Evolutionary conservation across 1,140 invertebrate species (phyloP).

Genomic region (Drosophila tropicalis): DNA sequence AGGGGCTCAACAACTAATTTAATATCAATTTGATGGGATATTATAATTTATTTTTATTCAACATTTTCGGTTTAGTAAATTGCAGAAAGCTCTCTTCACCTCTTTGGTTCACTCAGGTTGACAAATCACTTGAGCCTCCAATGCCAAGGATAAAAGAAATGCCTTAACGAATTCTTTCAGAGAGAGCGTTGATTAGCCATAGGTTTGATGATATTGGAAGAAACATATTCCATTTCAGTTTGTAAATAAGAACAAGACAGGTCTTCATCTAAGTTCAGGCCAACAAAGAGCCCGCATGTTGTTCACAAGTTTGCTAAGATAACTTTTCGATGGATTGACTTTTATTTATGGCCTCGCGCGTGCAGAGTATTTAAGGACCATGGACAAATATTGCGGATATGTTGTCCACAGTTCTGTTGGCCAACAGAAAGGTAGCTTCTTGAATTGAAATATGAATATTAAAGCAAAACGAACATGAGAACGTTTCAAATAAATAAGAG

Average conservation of each 20-base stretch:
- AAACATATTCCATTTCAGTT: too few species aligned
- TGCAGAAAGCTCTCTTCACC: too few species aligned
- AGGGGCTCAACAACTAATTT: background rate
- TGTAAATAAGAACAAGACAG: too few species aligned
- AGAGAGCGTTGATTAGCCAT: too few species aligned
- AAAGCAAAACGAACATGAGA: background rate
- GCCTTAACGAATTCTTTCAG: too few species aligned
- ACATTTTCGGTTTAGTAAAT: too few species aligned
- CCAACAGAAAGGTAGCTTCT: background rate
- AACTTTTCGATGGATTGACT: conserved; percentile 8
- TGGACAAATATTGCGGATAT: background rate
- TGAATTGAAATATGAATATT: conserved; percentile 8
- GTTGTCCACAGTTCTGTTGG: background rate
- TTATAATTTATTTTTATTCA: background rate
- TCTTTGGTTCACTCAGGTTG: too few species aligned
- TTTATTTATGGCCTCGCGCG: background rate
- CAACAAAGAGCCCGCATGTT: too few species aligned
- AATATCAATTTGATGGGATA: conserved; percentile 2
- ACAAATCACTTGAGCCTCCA: too few species aligned
- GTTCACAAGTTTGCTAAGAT: background rate
- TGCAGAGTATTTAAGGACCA: background rate
- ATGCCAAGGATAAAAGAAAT: too few species aligned
- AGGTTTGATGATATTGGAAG: too few species aligned
- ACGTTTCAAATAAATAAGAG: background rate
- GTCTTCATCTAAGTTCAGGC: too few species aligned